Evolutionary conservation across 2,888 invertebrate genomes (phyloP).

Genomic region (Schizotus pectinicornis): DNA sequence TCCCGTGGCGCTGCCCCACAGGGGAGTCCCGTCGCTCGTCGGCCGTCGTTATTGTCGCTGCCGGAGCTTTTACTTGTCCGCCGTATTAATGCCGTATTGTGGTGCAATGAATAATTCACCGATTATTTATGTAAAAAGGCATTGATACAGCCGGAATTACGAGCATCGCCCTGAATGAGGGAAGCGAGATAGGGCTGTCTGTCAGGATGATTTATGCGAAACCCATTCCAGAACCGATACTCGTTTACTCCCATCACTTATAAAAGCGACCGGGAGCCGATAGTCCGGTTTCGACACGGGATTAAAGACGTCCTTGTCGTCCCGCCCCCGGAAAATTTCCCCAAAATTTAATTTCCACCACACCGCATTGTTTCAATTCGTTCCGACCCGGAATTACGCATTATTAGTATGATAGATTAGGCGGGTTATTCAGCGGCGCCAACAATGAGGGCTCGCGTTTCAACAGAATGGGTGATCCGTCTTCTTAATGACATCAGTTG

Average conservation of each 20-base stretch:
- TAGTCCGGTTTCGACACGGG: slow-evolving; percentile 23
- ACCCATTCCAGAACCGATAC: slow-evolving; percentile 48
- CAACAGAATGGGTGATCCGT: slow-evolving; percentile 54
- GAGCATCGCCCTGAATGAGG: slow-evolving; percentile 42
- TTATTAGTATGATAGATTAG: slow-evolving; percentile 55
- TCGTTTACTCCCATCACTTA: slow-evolving; percentile 32
- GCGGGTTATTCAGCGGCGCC: slow-evolving; percentile 40
- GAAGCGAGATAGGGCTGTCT: slow-evolving; percentile 55
- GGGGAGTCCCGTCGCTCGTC: slow-evolving; percentile 5
- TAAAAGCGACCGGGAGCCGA: slow-evolving; percentile 30
- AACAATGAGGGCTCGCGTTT: slow-evolving; percentile 45
- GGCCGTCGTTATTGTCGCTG: background rate
- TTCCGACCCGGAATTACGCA: slow-evolving; percentile 39
- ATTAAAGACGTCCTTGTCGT: slow-evolving; percentile 16
- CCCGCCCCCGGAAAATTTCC: too few species aligned
- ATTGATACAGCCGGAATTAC: slow-evolving; percentile 44
- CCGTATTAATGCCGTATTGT: slow-evolving; percentile 38
- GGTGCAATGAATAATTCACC: slow-evolving; percentile 50
- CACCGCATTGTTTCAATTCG: background rate
- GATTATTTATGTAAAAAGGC: slow-evolving; percentile 52
- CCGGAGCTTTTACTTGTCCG: background rate
- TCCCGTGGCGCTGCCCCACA: background rate
- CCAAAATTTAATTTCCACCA: too few species aligned
- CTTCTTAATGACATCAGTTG: slow-evolving; percentile 51
- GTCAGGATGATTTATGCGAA: slow-evolving; percentile 57